Evolutionary conservation across 2,113 vertebrate genomes (phyloP).

Genomic region (Haliaeetus leucogaster): DNA sequence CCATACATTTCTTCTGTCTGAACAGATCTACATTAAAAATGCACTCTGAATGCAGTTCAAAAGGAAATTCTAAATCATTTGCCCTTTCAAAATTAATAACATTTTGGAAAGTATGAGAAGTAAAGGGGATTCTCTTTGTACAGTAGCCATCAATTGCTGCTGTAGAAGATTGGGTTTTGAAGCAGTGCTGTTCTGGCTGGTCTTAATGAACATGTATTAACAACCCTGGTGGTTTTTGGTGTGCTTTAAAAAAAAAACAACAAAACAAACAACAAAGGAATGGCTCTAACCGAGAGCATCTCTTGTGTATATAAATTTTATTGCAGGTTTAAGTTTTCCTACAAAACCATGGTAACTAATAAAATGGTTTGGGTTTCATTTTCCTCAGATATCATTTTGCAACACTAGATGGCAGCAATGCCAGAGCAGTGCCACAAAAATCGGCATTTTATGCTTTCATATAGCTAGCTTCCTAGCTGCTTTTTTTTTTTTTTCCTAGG

Average conservation of each 20-base stretch:
- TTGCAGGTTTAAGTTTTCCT: not conserved
- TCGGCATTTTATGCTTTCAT: not conserved
- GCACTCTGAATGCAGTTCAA: not conserved
- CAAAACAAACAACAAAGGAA: not conserved
- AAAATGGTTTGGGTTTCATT: not conserved
- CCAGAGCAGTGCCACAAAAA: not conserved
- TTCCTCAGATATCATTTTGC: not conserved
- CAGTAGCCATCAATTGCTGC: not conserved
- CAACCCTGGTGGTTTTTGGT: not conserved
- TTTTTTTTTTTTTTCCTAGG: not conserved
- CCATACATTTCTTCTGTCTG: not conserved
- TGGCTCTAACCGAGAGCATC: not conserved
- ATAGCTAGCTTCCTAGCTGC: not conserved
- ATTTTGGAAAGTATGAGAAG: not conserved
- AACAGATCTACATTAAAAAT: not conserved
- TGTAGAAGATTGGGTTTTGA: not conserved
- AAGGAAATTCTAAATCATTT: not conserved
- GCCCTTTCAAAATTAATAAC: not conserved
- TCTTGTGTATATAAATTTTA: not conserved
- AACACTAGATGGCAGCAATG: not conserved
- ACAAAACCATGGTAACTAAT: not conserved
- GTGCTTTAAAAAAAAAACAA: not conserved
- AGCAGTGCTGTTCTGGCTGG: not conserved
- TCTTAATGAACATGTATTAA: not conserved
- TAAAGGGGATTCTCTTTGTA: not conserved